phyloP scores from a whole-genome alignment of 2,888 invertebrate genomes.

The Drosophila robusta region DNA sequence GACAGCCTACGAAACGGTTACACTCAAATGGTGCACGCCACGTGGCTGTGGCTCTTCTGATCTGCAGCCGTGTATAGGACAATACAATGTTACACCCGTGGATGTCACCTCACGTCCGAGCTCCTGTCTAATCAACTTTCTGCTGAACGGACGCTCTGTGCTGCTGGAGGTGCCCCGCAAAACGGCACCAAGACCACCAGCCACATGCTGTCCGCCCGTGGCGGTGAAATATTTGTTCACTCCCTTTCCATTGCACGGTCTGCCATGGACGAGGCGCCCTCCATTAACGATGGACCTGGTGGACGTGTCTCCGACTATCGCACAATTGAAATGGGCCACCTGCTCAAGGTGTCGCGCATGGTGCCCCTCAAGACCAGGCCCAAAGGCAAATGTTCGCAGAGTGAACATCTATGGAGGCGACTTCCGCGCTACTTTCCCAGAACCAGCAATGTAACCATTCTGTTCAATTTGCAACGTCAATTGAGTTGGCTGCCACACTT shows the following conservation, averaged over 20 bases:
- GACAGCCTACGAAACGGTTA: conserved; percentile 91
- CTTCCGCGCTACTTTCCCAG: conserved; percentile 94
- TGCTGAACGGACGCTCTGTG: conserved; percentile 97
- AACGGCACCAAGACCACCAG: conserved; percentile 94
- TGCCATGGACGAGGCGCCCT: conserved; percentile 96
- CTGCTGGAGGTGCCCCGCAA: conserved; percentile 96
- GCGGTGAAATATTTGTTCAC: conserved; percentile 98
- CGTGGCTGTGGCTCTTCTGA: conserved; percentile 93
- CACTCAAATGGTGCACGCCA: conserved; percentile 98
- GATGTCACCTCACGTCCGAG: conserved; percentile 98
- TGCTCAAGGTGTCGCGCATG: conserved; percentile 94
- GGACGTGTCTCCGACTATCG: conserved; percentile 96
- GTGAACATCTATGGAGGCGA: conserved; percentile 90
- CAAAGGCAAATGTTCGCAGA: conserved; percentile 86
- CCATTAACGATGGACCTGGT: conserved; percentile 97
- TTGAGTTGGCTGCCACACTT: conserved; percentile 94
- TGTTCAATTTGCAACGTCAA: conserved; percentile 92
- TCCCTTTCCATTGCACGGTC: conserved; percentile 93
- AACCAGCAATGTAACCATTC: conserved; percentile 94
- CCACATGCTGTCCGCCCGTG: conserved; percentile 96
- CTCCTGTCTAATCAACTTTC: conserved; percentile 98
- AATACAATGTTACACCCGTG: conserved; percentile 96
- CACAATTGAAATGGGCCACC: conserved; percentile 93
- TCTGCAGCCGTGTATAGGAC: conserved; percentile 92
- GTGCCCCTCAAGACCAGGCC: conserved; percentile 88